A percentile compares a stretch with the other conserved stretches of the same genome.
These are phyloP conservation scores for Drosophila tripunctata DNA, from an alignment of 2,888 invertebrate genomes.

Conservation along the genomic window DNA sequence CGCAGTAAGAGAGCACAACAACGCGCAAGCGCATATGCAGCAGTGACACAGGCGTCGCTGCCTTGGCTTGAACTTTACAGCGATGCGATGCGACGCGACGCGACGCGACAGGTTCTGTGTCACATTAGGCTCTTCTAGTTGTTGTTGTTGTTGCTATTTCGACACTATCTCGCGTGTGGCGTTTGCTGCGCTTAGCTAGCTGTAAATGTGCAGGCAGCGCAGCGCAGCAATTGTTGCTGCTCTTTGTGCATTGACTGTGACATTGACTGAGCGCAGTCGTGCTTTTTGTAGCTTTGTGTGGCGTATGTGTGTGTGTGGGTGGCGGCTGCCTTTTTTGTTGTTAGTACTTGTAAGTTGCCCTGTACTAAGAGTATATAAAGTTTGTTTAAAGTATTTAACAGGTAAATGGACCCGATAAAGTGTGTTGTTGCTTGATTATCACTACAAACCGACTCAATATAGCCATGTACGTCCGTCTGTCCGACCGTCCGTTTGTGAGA, in stretches of 20 bases:
- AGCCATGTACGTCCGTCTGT: no score
- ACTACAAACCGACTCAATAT: no score
- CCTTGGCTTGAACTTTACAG: conserved; percentile 66
- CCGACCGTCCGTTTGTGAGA: no score
- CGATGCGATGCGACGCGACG: no score
- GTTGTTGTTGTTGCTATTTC: conserved; percentile 33
- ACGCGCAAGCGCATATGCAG: conserved; percentile 64
- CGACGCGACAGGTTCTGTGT: conserved; percentile 77
- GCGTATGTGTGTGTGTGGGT: not conserved
- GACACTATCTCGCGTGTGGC: conserved; percentile 69
- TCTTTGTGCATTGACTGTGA: conserved; percentile 80
- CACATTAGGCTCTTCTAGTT: conserved; percentile 43
- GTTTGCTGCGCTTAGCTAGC: conserved; percentile 68
- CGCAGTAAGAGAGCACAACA: conserved; percentile 43
- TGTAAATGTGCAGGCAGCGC: conserved; percentile 55
- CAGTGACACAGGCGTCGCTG: conserved; percentile 24
- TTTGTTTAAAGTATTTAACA: no score
- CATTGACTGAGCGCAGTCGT: conserved; percentile 56
- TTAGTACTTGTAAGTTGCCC: no score
- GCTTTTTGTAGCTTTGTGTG: conserved; percentile 20
- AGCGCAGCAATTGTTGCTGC: conserved; percentile 16
- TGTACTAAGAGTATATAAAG: no score
- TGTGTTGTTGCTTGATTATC: no score
- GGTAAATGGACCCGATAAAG: no score
- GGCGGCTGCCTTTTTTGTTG: not conserved